These are phyloP conservation scores for Drosophila antonietae DNA, from an alignment of 2,888 invertebrate genomes.

Conservation along the genomic window DNA sequence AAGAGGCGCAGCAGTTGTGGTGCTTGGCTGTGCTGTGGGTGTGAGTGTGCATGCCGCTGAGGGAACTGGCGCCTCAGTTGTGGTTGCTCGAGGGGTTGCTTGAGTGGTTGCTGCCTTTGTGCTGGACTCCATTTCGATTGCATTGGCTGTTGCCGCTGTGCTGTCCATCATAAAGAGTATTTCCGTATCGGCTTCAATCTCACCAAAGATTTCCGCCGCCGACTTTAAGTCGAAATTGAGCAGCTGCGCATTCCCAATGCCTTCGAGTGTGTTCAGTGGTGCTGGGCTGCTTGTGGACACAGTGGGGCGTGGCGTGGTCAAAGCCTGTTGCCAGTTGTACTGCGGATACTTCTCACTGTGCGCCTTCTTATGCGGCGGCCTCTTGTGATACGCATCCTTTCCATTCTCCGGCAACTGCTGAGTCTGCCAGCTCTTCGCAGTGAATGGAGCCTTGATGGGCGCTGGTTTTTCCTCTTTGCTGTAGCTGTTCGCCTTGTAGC, in stretches of 20 bases:
- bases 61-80: slow-evolving; percentile 11
- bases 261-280: neutral
- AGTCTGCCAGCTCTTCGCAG: slow-evolving; percentile 39
- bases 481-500: neutral
- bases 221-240: slow-evolving; percentile 9
- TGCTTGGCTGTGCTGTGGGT: slow-evolving; percentile 1
- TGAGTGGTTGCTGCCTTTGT: slow-evolving; percentile 6
- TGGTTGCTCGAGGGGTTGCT: slow-evolving; percentile 6
- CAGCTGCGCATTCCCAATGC: slow-evolving; percentile 6
- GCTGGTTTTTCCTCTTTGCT: slow-evolving; percentile 3
- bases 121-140: neutral
- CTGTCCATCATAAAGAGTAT: slow-evolving; percentile 20
- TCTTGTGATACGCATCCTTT: slow-evolving; percentile 33
- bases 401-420: slow-evolving; percentile 14
- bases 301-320: slow-evolving; percentile 1
- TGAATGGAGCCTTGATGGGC: neutral
- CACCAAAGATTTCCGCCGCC: slow-evolving; percentile 3
- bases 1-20: neutral
- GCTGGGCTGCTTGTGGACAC: slow-evolving; percentile 5
- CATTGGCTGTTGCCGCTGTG: slow-evolving; percentile 6
- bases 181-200: slow-evolving; percentile 21
- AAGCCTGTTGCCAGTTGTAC: neutral
- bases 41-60: slow-evolving; percentile 2
- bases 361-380: slow-evolving; percentile 30
- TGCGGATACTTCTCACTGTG: slow-evolving; percentile 21